These are phyloP conservation scores for Chaunax sp. DNA, from an alignment of 2,797 vertebrate species.

Conservation along the genomic window DNA sequence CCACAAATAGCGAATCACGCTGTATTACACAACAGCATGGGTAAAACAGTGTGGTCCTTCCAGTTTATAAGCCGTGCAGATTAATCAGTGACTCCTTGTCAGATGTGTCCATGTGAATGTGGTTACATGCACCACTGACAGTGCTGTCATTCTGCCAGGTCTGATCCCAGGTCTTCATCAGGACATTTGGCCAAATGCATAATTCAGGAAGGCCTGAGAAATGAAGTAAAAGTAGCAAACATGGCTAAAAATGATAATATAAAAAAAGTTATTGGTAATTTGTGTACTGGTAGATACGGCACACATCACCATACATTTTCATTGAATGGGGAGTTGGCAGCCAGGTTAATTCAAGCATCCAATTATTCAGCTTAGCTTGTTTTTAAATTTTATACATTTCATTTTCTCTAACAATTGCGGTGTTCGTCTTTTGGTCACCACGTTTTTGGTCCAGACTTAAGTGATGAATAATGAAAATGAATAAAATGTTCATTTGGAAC, in stretches of 20 bases:
- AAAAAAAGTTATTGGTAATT: no score
- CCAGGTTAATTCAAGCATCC: no score
- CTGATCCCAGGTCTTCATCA: conserved; percentile 2
- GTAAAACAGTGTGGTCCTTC: conserved; percentile 9
- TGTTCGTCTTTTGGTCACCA: no score
- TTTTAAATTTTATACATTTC: neutral
- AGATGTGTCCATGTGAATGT: neutral
- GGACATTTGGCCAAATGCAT: conserved; percentile 19
- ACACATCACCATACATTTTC: no score
- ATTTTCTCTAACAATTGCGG: neutral
- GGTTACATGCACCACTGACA: conserved; percentile 4
- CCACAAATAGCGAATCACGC: conserved; percentile 1
- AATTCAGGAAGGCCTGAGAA: neutral
- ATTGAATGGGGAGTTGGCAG: neutral
- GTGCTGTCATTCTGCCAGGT: neutral
- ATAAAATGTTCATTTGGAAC: no score
- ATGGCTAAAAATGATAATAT: neutral
- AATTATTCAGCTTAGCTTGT: neutral
- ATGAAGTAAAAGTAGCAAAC: conserved; percentile 6
- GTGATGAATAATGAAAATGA: no score
- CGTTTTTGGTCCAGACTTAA: no score
- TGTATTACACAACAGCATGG: conserved; percentile 15
- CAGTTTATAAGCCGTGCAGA: conserved; percentile 17
- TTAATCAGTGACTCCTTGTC: conserved; percentile 53
- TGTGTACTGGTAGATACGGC: no score